Evolutionary conservation across 2,888 invertebrate genomes (phyloP).

Genomic region (Notodonta ziczac): DNA sequence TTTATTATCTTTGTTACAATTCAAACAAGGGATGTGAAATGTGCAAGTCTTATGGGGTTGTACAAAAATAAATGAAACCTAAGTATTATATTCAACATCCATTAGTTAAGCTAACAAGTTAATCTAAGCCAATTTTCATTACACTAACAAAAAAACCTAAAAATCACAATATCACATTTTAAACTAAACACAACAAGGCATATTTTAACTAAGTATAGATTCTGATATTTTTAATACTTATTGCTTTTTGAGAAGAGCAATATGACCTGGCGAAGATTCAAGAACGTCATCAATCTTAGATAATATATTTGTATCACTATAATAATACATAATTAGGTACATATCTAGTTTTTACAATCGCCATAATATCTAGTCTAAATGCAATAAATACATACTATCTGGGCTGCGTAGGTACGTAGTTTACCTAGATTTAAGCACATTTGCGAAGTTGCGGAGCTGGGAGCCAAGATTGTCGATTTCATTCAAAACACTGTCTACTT

Average conservation of each 20-base stretch:
- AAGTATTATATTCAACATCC: conserved; percentile 62
- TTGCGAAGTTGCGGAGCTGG: conserved; percentile 78
- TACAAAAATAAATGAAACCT: conserved; percentile 80
- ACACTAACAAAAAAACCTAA: conserved; percentile 67
- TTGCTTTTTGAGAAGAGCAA: conserved; percentile 65
- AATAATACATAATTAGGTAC: conserved; percentile 64
- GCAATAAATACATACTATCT: conserved; percentile 82
- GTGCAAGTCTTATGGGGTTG: conserved; percentile 73
- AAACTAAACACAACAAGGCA: conserved; percentile 75
- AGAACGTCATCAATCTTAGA: conserved; percentile 60
- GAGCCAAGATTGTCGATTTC: conserved; percentile 68
- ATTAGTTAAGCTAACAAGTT: conserved; percentile 65
- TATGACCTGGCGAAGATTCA: conserved; percentile 55
- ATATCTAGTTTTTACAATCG: conserved; percentile 76
- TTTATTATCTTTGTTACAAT: conserved; percentile 73
- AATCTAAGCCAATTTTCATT: conserved; percentile 61
- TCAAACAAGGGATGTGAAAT: conserved; percentile 73
- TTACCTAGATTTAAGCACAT: conserved; percentile 84
- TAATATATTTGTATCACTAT: conserved; percentile 65
- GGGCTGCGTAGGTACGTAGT: conserved; percentile 46
- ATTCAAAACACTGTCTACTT: conserved; percentile 70
- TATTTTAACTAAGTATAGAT: conserved; percentile 60
- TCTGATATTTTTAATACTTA: conserved; percentile 67
- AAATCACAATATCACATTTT: conserved; percentile 78
- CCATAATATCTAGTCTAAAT: conserved; percentile 80